These are phyloP conservation scores for Dendrolimus houi DNA, from an alignment of 2,888 invertebrate genomes.

Conservation along the genomic window DNA sequence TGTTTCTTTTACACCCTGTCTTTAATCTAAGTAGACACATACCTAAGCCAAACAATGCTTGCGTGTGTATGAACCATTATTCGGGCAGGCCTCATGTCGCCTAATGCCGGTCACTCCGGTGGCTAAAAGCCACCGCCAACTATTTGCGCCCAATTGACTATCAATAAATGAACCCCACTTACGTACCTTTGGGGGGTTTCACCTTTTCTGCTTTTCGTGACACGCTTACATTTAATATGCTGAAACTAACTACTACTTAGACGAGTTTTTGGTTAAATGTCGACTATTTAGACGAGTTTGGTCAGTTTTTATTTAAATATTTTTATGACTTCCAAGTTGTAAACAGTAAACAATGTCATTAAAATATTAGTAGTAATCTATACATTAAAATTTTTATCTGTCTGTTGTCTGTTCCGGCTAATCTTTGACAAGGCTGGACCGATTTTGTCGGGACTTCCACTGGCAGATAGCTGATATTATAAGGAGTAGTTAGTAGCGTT, in stretches of 20 bases:
- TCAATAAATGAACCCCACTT: conserved; percentile 53
- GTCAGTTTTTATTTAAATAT: not conserved
- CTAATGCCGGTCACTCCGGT: conserved; percentile 17
- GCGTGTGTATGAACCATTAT: conserved; percentile 14
- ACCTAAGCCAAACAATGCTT: not conserved
- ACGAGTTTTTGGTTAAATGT: not conserved
- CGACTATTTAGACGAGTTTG: not conserved
- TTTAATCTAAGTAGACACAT: too few species aligned
- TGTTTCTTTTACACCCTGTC: too few species aligned
- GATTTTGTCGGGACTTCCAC: too few species aligned
- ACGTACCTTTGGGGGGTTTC: conserved; percentile 28
- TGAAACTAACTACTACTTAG: conserved; percentile 1
- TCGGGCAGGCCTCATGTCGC: conserved; percentile 5
- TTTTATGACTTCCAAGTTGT: not conserved
- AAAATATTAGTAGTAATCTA: too few species aligned
- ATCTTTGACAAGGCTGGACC: too few species aligned
- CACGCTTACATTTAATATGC: not conserved
- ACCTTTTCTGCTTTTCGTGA: conserved; percentile 3
- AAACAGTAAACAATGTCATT: not conserved
- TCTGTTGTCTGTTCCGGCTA: too few species aligned
- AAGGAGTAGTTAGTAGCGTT: too few species aligned
- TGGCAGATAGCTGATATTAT: too few species aligned
- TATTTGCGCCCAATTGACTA: conserved; percentile 61
- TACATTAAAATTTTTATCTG: too few species aligned
- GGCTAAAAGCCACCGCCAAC: conserved; percentile 42